phyloP scores from a whole-genome alignment of 2,888 invertebrate species.

The Globia sparganii region DNA sequence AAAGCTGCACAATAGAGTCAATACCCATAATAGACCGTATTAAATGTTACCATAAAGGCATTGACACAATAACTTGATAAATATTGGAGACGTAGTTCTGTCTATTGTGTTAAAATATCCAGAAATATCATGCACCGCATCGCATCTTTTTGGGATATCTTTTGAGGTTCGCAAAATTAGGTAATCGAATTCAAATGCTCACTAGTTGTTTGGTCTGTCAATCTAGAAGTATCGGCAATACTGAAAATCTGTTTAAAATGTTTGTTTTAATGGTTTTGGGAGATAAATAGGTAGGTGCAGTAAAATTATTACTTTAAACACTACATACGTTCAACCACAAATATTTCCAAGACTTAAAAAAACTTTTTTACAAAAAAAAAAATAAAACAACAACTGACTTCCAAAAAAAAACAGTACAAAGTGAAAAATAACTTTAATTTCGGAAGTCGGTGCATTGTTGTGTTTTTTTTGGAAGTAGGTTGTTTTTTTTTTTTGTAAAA shows the following conservation, averaged over 20 bases:
- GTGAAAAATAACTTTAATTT: no score
- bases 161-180: constrained; percentile 10
- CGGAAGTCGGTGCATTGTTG: no score
- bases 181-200: background rate
- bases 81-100: constrained; percentile 74
- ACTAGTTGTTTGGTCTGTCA: background rate
- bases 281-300: background rate
- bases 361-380: no score
- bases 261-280: background rate
- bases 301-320: background rate
- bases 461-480: no score
- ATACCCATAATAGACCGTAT: constrained; percentile 82
- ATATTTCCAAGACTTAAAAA: no score
- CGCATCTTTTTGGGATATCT: constrained; percentile 39
- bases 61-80: constrained; percentile 83
- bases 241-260: background rate
- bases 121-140: constrained; percentile 57
- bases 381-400: no score
- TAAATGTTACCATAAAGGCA: constrained; percentile 79
- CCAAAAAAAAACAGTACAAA: no score
- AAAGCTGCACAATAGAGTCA: constrained; percentile 78
- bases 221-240: background rate
- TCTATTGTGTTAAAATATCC: constrained; percentile 64
- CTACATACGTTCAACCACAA: background rate
- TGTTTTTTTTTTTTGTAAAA: no score